Conservation (phyloP, 2,113 vertebrate species). For the Pseudopodoces humilis region DNA sequence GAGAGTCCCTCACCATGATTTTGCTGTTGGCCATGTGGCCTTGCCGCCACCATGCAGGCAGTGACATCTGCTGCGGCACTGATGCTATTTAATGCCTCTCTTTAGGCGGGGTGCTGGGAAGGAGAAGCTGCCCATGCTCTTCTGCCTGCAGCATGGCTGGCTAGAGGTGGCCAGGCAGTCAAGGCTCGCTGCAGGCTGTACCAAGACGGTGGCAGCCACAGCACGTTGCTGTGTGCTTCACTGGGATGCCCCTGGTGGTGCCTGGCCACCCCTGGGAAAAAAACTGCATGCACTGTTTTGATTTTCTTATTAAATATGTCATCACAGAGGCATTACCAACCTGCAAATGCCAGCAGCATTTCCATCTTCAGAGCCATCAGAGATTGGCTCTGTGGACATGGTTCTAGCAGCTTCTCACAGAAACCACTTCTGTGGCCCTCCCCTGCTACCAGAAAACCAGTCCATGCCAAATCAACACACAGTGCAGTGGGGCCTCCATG, state of each 20-base stretch:
- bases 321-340: not conserved
- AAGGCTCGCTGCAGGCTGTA: fast-evolving
- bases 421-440: not conserved
- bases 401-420: not conserved
- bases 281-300: fast-evolving
- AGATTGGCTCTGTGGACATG: not conserved
- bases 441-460: not conserved
- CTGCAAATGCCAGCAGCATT: not conserved
- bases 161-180: too few species aligned
- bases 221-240: fast-evolving
- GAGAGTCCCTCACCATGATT: fast-evolving
- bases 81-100: not conserved
- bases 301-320: not conserved
- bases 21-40: fast-evolving
- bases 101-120: too few species aligned
- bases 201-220: fast-evolving
- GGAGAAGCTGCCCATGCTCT: not conserved
- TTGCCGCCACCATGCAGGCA: not conserved
- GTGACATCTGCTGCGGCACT: not conserved
- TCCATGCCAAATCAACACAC: not conserved
- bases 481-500: fast-evolving
- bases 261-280: not conserved
- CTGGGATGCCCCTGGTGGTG: not conserved
- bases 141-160: fast-evolving
- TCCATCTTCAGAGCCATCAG: not conserved